Evolutionary conservation across 2,888 invertebrate species (phyloP).

Genomic region (Diplolepis rosae): DNA sequence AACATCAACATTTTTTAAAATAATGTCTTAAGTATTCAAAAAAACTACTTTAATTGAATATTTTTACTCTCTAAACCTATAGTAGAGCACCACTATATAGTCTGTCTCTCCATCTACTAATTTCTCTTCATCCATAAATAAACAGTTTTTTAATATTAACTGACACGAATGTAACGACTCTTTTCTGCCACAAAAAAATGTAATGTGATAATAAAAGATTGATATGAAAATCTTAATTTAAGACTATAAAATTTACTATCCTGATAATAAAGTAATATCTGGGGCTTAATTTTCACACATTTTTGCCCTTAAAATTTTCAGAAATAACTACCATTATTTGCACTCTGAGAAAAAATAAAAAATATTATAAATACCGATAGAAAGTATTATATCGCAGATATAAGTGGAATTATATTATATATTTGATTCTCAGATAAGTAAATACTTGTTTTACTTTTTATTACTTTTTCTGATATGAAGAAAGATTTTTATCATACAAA

Average conservation of each 20-base stretch:
- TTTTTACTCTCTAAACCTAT: background rate
- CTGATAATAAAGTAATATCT: no score
- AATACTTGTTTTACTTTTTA: no score
- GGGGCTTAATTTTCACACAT: no score
- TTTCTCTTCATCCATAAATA: background rate
- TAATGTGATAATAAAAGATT: background rate
- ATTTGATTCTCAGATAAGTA: no score
- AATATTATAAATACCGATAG: no score
- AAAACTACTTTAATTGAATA: background rate
- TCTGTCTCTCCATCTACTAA: background rate
- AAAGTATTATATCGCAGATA: no score
- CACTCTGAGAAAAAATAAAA: background rate
- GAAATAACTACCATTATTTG: background rate
- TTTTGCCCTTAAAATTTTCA: no score
- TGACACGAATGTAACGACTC: background rate
- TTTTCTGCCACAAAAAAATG: background rate
- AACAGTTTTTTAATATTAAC: background rate
- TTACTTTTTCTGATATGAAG: no score
- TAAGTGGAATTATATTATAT: no score
- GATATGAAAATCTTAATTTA: background rate
- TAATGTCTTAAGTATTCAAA: background rate
- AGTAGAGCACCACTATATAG: background rate
- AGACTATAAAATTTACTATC: no score
- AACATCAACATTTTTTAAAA: slow-evolving; percentile 52
- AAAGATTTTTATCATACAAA: no score